Percentiles rank a stretch among this genome's conserved stretches.
Conservation (phyloP, 2,797 vertebrate genomes). For the Xiphorhynchus erythropygius region DNA sequence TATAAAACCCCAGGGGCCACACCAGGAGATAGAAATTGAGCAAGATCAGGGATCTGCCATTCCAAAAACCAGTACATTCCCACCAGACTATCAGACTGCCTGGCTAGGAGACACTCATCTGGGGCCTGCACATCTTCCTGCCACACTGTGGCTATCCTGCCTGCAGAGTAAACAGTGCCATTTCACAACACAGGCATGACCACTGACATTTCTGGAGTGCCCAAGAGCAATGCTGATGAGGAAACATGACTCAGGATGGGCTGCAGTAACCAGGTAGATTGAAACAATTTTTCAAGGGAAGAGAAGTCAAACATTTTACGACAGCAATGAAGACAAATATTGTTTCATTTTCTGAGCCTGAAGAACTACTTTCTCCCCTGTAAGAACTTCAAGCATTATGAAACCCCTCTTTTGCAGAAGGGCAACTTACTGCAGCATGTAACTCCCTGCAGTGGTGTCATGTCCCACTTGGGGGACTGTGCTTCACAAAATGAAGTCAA, state of each 20-base stretch:
- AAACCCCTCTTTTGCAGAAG: neutral
- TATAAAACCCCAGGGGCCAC: neutral
- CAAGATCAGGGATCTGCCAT: accelerated
- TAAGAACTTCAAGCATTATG: neutral
- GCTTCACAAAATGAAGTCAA: neutral
- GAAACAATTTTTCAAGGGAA: neutral
- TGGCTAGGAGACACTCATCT: neutral
- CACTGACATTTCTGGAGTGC: neutral
- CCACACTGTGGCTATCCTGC: accelerated
- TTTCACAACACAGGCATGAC: accelerated
- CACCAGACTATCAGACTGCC: neutral
- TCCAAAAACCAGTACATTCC: neutral
- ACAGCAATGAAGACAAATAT: neutral
- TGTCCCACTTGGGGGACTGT: neutral
- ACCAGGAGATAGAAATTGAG: neutral
- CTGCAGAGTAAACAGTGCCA: neutral
- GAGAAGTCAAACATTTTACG: neutral
- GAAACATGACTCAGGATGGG: neutral
- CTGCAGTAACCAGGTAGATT: neutral
- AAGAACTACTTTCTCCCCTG: neutral
- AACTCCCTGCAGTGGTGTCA: neutral
- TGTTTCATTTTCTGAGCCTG: neutral
- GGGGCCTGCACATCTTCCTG: neutral
- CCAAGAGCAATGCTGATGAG: neutral
- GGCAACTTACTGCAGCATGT: neutral